Base-by-base conservation (phyloP, 2,113 vertebrate species). In the Petroica traversi region DNA sequence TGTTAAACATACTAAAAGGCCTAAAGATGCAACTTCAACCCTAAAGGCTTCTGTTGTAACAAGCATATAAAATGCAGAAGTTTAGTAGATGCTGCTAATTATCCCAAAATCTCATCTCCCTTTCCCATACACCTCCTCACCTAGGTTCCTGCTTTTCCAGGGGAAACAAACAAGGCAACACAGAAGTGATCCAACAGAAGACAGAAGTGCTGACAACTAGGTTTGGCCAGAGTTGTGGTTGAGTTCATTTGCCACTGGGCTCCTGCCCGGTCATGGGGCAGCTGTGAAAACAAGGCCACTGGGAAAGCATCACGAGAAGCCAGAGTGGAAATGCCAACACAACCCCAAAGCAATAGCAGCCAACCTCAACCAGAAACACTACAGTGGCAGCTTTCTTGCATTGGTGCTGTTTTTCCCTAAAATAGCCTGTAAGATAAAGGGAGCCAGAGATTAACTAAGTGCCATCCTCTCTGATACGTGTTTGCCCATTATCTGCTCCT, bases 241-340 rank as follows among this genome's bases (percentile, higher is more conserved):
- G 61, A 54, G 22, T 15, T 86, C 24, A 73, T 81, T 81, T 79
- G 83, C 74, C 62, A 62, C 78, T 92, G 25, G 5, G 83, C 75
- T 91, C 90, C 92, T 92, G 89, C 84, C 86, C 3, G 14, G 82
- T 88, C 80, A 63, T 6, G 76, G 80, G 78, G 86, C 97, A 98
- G 96, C 97, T 98, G 97, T 83, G 63, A 97, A 97, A 98, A 96
- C 95, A 96, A 75, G 58, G 78, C 77, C 59, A 57, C 23, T 78
- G 93, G 92, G 88, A 96, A 93, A 95, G 90, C 49, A 91, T 57
- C 67, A 69, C 3, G 2, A 41, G 81, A 92, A 83, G 38, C 57
- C 51, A 55, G 73, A 77, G 62, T 66, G 80, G 89, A 89, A 96
- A 94, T 83, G 62, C 67, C 62, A 1, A 67, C 51, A 83, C 67